Conservation (phyloP, 1,140 invertebrate species). For the Zaprionus kolodkinae region DNA sequence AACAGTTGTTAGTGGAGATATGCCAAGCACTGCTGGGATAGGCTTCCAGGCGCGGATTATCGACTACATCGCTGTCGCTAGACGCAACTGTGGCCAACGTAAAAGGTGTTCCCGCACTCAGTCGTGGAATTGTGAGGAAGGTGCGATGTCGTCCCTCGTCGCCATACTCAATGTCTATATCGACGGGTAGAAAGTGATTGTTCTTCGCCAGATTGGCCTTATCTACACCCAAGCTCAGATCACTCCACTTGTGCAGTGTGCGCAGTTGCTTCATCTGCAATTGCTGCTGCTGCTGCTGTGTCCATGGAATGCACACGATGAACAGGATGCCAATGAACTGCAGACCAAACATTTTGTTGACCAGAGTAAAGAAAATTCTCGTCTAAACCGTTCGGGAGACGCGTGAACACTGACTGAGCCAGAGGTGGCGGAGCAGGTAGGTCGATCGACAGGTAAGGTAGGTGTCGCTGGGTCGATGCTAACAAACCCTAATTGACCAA, state of each 20-base stretch:
- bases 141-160: slow-evolving; percentile 84
- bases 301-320: neutral
- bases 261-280: slow-evolving; percentile 61
- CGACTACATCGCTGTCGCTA: slow-evolving; percentile 61
- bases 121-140: slow-evolving; percentile 90
- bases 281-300: slow-evolving; percentile 32
- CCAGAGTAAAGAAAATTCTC: slow-evolving; percentile 11
- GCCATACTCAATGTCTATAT: slow-evolving; percentile 89
- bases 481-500: slow-evolving; percentile 68
- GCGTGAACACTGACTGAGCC: slow-evolving; percentile 61
- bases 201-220: slow-evolving; percentile 83
- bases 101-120: slow-evolving; percentile 88
- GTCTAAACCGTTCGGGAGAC: slow-evolving; percentile 56
- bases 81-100: slow-evolving; percentile 87
- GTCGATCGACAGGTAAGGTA: slow-evolving; percentile 29
- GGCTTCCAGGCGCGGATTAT: slow-evolving; percentile 84
- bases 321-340: slow-evolving; percentile 34
- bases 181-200: slow-evolving; percentile 90
- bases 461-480: slow-evolving; percentile 39
- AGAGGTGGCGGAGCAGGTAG: slow-evolving; percentile 41
- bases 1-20: slow-evolving; percentile 84
- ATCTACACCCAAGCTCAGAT: slow-evolving; percentile 85
- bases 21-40: slow-evolving; percentile 86
- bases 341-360: slow-evolving; percentile 17
- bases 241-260: slow-evolving; percentile 85